Evolutionary conservation across 30 jellyfish, hydroid and myxozoan genomes (phyloP).

Genomic region (Turritopsis rubra): DNA sequence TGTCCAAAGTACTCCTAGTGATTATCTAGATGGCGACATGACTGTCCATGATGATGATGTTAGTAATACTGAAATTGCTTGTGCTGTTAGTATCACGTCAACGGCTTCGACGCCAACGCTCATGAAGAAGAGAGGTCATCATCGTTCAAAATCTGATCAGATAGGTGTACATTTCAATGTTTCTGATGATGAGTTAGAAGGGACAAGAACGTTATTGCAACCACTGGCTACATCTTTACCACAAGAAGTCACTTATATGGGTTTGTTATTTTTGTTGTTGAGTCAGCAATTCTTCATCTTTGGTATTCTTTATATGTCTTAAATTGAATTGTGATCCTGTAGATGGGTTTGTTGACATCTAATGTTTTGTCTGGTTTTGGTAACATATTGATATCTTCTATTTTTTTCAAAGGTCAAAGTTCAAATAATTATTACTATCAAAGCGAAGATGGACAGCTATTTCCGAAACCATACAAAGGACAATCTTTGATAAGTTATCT

Average conservation of each 20-base stretch:
- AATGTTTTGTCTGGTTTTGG: neutral
- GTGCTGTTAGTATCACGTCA: slow-evolving; percentile 33
- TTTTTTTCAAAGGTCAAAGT: slow-evolving; percentile 1
- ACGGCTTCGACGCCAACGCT: slow-evolving; percentile 31
- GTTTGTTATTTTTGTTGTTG: neutral
- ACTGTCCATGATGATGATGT: slow-evolving; percentile 21
- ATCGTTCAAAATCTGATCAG: slow-evolving; percentile 93
- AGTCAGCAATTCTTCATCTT: no score
- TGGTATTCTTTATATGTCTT: neutral
- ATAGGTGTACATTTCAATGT: slow-evolving; percentile 38
- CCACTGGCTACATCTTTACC: slow-evolving; percentile 64
- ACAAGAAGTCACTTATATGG: slow-evolving; percentile 12
- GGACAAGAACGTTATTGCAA: slow-evolving; percentile 23
- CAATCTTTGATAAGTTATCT: slow-evolving; percentile 89
- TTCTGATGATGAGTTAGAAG: slow-evolving; percentile 28
- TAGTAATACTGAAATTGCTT: neutral
- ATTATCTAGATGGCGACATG: slow-evolving; percentile 7
- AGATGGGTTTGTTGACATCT: neutral
- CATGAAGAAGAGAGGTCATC: slow-evolving; percentile 58
- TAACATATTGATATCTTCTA: no score
- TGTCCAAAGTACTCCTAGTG: slow-evolving; percentile 15
- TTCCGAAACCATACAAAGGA: slow-evolving; percentile 96
- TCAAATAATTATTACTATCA: slow-evolving; percentile 41
- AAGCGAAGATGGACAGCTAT: slow-evolving; percentile 86
- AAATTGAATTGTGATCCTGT: no score